A percentile compares a stretch with the other conserved stretches of the same genome.
phyloP scores from a whole-genome alignment of 2,797 vertebrate species.

The Phoxinus dragarum region DNA sequence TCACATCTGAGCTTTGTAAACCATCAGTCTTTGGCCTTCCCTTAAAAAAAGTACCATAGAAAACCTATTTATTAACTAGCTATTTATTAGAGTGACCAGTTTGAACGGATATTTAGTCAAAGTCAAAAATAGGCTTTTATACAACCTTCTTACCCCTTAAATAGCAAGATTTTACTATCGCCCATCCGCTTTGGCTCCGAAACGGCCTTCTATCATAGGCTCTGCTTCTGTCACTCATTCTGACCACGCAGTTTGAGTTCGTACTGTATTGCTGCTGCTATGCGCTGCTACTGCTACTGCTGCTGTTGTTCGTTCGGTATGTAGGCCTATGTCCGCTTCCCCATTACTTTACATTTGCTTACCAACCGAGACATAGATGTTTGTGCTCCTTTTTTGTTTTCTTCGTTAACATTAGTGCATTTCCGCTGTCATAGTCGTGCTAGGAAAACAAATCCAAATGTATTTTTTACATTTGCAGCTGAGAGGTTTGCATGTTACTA shows the following conservation, averaged over 20 bases:
- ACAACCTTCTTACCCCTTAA: neutral
- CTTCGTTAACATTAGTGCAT: slow-evolving; percentile 23
- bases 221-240: slow-evolving; percentile 53
- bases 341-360: slow-evolving; percentile 20
- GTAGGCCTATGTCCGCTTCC: slow-evolving; percentile 52
- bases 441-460: slow-evolving; percentile 43
- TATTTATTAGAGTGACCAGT: slow-evolving; percentile 60
- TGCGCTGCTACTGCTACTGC: slow-evolving; percentile 66
- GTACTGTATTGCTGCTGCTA: slow-evolving; percentile 59
- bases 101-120: slow-evolving; percentile 44
- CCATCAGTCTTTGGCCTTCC: slow-evolving; percentile 51
- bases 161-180: slow-evolving; percentile 1
- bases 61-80: slow-evolving; percentile 55
- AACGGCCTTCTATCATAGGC: slow-evolving; percentile 40
- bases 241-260: slow-evolving; percentile 43
- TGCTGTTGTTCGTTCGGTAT: slow-evolving; percentile 61
- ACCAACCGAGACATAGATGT: slow-evolving; percentile 13
- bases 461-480: slow-evolving; percentile 57
- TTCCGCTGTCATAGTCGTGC: slow-evolving; percentile 51
- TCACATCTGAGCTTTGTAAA: slow-evolving; percentile 42
- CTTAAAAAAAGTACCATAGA: slow-evolving; percentile 47
- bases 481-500: slow-evolving; percentile 73
- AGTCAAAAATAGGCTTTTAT: slow-evolving; percentile 36
- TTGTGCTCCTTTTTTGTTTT: slow-evolving; percentile 38
- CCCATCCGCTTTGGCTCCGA: slow-evolving; percentile 13